Percentiles rank a stretch among this genome's conserved stretches.
Evolutionary conservation across 2,113 vertebrate species (phyloP).

Genomic region (Podocnemis expansa): DNA sequence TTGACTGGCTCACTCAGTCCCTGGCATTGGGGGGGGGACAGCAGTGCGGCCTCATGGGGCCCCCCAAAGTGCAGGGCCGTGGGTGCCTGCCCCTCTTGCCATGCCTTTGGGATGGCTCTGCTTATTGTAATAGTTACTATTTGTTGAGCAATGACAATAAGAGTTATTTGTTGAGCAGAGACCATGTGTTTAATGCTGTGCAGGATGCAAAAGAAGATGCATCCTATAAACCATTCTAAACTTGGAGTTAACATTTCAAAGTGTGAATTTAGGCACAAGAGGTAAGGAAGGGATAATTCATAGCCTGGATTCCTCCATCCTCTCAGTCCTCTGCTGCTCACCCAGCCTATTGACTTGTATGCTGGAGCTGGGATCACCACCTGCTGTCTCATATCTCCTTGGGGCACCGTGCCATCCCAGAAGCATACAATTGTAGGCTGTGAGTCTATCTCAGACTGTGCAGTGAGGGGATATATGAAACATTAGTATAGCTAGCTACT

Average conservation of each 20-base stretch:
- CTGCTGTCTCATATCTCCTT: not conserved
- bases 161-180: not conserved
- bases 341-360: fast-evolving
- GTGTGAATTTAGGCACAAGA: not conserved
- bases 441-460: not conserved
- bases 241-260: not conserved
- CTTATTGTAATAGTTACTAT: too few relatives aligned
- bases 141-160: not conserved
- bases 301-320: not conserved
- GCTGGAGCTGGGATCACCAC: not conserved
- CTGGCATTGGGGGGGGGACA: too few relatives aligned
- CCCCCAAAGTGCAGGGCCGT: too few relatives aligned
- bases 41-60: too few relatives aligned
- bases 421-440: not conserved
- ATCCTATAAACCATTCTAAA: not conserved
- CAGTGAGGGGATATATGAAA: not conserved
- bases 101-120: too few relatives aligned
- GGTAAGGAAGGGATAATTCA: not conserved
- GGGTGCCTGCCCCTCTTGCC: too few relatives aligned
- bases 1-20: too few relatives aligned
- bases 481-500: not conserved
- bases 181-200: not conserved
- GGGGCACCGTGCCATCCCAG: not conserved
- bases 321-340: not conserved
- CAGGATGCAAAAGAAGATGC: not conserved